A percentile compares a stretch with the other conserved stretches of the same genome.
These are phyloP conservation scores for Chrysochloris asiatica DNA, from an alignment of 2,113 vertebrate genomes.

Conservation along the genomic window DNA sequence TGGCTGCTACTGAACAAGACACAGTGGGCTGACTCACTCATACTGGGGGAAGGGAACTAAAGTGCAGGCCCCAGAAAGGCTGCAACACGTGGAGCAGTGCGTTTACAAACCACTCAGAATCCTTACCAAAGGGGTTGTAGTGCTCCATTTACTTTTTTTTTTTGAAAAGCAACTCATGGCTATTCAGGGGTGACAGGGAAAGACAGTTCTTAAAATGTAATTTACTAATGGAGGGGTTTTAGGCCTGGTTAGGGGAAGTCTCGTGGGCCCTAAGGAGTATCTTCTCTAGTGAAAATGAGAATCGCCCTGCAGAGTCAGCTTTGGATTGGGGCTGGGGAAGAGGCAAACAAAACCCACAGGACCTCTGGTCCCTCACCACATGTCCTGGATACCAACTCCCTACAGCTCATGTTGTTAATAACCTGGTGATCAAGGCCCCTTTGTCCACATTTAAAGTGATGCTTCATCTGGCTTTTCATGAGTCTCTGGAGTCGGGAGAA, in stretches of 20 bases:
- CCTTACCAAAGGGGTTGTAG: constrained; percentile 97
- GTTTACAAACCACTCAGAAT: constrained; percentile 98
- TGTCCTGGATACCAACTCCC: constrained; percentile 57
- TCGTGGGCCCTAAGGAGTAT: constrained; percentile 63
- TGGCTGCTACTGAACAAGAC: constrained; percentile 60
- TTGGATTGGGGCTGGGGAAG: constrained; percentile 61
- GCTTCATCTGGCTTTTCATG: constrained; percentile 82
- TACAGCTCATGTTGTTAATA: constrained; percentile 62
- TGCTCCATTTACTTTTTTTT: constrained; percentile 93
- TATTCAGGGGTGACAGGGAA: background rate
- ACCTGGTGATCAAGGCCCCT: constrained; percentile 77
- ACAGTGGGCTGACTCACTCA: constrained; percentile 88
- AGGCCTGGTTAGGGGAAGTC: constrained; percentile 76
- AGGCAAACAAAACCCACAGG: constrained; percentile 46
- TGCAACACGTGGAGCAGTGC: constrained; percentile 97
- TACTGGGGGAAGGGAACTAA: constrained; percentile 94
- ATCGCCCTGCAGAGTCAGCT: constrained; percentile 63
- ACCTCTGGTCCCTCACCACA: constrained; percentile 37
- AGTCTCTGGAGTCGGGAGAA: constrained; percentile 82
- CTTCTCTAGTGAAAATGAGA: constrained; percentile 60
- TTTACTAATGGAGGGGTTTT: constrained; percentile 87
- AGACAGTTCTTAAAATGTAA: constrained; percentile 83
- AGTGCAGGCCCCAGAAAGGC: constrained; percentile 94
- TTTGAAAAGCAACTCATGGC: constrained; percentile 85
- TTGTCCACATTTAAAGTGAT: constrained; percentile 72